These are phyloP conservation scores for Cyclargus thomasi DNA, from an alignment of 1,140 invertebrate species.

Conservation along the genomic window DNA sequence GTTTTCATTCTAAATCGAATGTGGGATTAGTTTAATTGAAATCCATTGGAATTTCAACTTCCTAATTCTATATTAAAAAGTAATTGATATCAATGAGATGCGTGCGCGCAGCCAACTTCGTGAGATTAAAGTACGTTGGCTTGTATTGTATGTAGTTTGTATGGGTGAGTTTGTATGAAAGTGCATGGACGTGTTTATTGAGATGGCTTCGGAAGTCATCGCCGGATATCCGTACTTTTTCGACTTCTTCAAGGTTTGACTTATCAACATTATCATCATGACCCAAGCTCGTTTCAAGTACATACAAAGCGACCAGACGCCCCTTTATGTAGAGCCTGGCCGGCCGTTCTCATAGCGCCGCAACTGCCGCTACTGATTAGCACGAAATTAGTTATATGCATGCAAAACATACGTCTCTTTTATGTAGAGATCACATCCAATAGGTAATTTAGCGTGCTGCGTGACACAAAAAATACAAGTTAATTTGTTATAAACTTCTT, in stretches of 20 bases:
- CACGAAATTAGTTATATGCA: too few species aligned
- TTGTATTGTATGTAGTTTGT: conserved; percentile 39
- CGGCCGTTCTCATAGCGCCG: too few species aligned
- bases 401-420: too few species aligned
- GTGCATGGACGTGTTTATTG: conserved; percentile 44
- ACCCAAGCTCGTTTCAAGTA: too few species aligned
- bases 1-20: not conserved
- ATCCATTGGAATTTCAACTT: not conserved
- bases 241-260: not conserved
- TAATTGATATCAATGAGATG: conserved; percentile 23
- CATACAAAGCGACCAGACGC: too few species aligned
- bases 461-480: too few species aligned
- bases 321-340: too few species aligned
- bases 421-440: too few species aligned
- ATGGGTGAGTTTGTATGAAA: conserved; percentile 52
- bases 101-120: conserved; percentile 44
- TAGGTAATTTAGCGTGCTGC: too few species aligned
- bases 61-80: not conserved
- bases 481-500: too few species aligned
- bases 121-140: conserved; percentile 61
- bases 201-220: conserved; percentile 37
- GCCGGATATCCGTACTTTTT: conserved; percentile 34
- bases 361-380: too few species aligned
- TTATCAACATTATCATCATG: not conserved
- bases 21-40: not conserved